phyloP scores from a whole-genome alignment of 2,113 vertebrate genomes.

The Melanocharis versteri region DNA sequence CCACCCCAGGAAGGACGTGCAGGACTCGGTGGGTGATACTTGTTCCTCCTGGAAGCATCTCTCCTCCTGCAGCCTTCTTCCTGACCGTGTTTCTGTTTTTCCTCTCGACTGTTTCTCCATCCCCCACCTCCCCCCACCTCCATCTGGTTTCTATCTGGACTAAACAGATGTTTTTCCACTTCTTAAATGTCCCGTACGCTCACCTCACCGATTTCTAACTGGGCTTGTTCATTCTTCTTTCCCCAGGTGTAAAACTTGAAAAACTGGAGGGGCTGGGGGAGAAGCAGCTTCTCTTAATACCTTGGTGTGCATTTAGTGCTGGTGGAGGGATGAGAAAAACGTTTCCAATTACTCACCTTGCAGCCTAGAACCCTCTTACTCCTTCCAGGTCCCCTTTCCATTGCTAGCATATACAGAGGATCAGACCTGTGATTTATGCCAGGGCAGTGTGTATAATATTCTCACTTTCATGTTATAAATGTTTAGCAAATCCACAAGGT shows the following conservation, averaged over 20 bases:
- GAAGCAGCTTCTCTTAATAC: background rate
- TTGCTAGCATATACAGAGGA: background rate
- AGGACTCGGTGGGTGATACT: background rate
- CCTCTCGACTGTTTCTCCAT: constrained; percentile 29
- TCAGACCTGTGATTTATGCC: constrained; percentile 44
- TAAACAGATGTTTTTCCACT: constrained; percentile 77
- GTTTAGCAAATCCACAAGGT: constrained; percentile 65
- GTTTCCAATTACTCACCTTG: constrained; percentile 2
- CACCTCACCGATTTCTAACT: constrained; percentile 61
- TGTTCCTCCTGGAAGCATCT: background rate
- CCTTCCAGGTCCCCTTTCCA: background rate
- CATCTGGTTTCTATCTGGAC: constrained; percentile 77
- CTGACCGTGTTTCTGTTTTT: constrained; percentile 56
- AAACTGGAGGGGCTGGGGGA: background rate
- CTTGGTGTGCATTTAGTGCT: background rate
- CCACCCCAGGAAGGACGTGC: background rate
- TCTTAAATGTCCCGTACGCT: constrained; percentile 60
- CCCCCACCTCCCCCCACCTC: background rate
- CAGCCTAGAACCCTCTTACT: constrained; percentile 28
- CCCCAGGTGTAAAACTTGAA: constrained; percentile 62
- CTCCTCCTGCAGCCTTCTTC: constrained; percentile 56
- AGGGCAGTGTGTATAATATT: constrained; percentile 32
- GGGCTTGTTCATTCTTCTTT: constrained; percentile 51
- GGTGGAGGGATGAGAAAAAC: background rate
- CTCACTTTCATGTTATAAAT: constrained; percentile 46